Conservation (phyloP, 2,888 invertebrate species). For the Tenthredo mesomela region DNA sequence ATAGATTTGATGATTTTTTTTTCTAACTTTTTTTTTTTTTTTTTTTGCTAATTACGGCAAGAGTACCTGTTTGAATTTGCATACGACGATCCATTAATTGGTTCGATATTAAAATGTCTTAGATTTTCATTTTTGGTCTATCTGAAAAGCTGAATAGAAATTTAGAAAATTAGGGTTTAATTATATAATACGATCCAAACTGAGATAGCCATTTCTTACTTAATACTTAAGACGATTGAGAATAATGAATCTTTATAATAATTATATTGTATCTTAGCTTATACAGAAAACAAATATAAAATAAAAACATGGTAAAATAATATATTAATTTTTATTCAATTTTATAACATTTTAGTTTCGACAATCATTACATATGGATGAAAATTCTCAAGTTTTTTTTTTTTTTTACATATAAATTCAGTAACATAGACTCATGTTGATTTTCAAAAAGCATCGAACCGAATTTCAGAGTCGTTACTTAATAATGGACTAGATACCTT, state of each 20-base stretch:
- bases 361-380: neutral
- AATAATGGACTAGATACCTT: neutral
- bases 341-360: neutral
- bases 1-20: neutral
- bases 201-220: slow-evolving; percentile 28
- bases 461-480: neutral
- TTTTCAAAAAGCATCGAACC: neutral
- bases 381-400: neutral
- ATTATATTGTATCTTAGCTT: slow-evolving; percentile 43
- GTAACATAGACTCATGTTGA: neutral
- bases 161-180: slow-evolving; percentile 17
- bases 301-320: slow-evolving; percentile 27
- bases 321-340: neutral
- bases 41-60: neutral
- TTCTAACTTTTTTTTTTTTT: neutral
- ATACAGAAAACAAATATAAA: slow-evolving; percentile 32
- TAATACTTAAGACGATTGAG: slow-evolving; percentile 45
- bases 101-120: neutral
- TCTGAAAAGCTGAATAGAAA: neutral
- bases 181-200: slow-evolving; percentile 29
- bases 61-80: slow-evolving; percentile 17
- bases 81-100: slow-evolving; percentile 30
- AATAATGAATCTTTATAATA: slow-evolving; percentile 49
- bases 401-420: neutral
- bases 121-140: neutral